phyloP scores from a whole-genome alignment of 2,113 vertebrate species.

The Lepisosteus oculatus region DNA sequence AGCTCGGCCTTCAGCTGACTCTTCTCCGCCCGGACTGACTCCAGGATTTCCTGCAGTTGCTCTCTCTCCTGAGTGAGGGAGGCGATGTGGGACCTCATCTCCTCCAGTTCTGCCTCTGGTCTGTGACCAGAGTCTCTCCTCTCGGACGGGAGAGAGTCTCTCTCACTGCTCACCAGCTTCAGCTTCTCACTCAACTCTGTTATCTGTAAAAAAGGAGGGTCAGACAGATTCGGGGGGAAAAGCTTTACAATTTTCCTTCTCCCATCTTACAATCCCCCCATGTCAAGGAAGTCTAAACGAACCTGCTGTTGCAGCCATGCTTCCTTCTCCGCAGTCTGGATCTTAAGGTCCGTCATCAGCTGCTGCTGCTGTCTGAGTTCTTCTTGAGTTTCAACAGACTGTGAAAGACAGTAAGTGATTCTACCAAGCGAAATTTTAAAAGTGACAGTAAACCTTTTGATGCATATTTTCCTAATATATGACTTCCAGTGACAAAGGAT shows the following conservation, averaged over 20 bases:
- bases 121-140: background rate
- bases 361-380: slow-evolving; percentile 13
- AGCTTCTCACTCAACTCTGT: background rate
- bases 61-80: slow-evolving; percentile 40
- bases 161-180: background rate
- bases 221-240: too few species aligned
- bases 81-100: slow-evolving; percentile 20
- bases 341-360: slow-evolving; percentile 3
- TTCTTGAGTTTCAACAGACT: slow-evolving; percentile 4
- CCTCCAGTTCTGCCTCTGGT: background rate
- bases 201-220: slow-evolving; percentile 5
- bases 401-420: too few species aligned
- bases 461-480: background rate
- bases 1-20: slow-evolving; percentile 24
- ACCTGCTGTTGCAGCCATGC: background rate
- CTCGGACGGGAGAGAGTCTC: background rate
- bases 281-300: background rate
- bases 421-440: too few species aligned
- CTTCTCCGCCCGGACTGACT: slow-evolving; percentile 19
- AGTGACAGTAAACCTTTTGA: too few species aligned
- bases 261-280: too few species aligned
- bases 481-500: too few species aligned
- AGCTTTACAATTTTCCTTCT: too few species aligned
- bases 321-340: background rate
- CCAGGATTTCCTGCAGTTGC: slow-evolving; percentile 29